Percentiles rank a stretch among this genome's conserved stretches.
These are phyloP conservation scores for Poeciliopsis occidentalis DNA, from an alignment of 2,113 vertebrate species.

Conservation along the genomic window DNA sequence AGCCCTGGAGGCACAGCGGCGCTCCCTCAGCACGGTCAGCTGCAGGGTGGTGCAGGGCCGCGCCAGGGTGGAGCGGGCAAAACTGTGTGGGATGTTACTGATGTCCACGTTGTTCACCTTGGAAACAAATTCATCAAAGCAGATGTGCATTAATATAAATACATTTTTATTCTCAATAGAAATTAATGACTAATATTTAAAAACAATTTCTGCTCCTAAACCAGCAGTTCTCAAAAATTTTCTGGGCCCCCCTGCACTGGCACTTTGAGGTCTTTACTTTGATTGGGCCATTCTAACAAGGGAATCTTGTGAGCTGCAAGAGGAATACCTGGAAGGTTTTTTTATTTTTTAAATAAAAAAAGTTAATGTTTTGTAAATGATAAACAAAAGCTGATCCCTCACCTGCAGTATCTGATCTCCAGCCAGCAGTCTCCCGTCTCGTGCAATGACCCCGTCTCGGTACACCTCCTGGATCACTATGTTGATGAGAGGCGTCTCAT, in stretches of 20 bases:
- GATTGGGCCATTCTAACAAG: no score
- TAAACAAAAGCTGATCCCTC: not conserved
- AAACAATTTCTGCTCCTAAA: no score
- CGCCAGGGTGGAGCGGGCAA: slow-evolving; percentile 88
- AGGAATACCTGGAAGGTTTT: no score
- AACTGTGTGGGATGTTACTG: slow-evolving; percentile 95
- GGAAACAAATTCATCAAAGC: slow-evolving; percentile 1
- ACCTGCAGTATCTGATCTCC: slow-evolving; percentile 98
- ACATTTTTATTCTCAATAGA: no score
- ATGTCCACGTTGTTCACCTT: slow-evolving; percentile 97
- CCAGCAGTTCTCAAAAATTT: no score
- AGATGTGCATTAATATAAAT: no score
- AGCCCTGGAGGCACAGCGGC: slow-evolving; percentile 86
- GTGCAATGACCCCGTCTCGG: slow-evolving; percentile 93
- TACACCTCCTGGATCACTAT: slow-evolving; percentile 98
- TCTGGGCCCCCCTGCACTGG: no score
- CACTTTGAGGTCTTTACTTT: no score
- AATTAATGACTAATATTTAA: no score
- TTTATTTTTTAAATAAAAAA: no score
- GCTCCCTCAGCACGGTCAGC: slow-evolving; percentile 92
- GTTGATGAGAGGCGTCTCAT: slow-evolving; percentile 97
- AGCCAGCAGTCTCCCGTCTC: slow-evolving; percentile 94
- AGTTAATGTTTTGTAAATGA: not conserved
- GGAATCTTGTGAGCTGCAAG: no score
- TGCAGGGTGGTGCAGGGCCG: slow-evolving; percentile 90